These are phyloP conservation scores for Arizona elegans DNA, from an alignment of 2,113 vertebrate species.

Conservation along the genomic window DNA sequence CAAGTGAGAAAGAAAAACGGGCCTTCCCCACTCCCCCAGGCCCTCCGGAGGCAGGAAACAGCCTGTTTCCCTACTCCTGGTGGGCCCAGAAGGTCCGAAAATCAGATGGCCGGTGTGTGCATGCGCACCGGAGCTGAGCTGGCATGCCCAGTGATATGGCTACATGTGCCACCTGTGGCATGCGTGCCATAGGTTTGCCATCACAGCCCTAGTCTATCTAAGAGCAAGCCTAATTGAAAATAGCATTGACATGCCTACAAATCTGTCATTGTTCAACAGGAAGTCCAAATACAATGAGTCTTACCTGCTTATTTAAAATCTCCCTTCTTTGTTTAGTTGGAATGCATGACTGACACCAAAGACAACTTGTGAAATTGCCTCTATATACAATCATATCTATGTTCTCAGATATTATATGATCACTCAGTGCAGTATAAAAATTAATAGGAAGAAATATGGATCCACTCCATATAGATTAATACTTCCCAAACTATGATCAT, in stretches of 20 bases:
- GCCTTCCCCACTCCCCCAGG: too few species aligned
- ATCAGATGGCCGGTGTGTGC: too few species aligned
- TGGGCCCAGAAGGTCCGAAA: too few species aligned
- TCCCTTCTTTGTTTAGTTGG: slow-evolving; percentile 22
- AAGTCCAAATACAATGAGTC: slow-evolving; percentile 12
- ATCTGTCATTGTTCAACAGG: slow-evolving; percentile 17
- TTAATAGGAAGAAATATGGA: neutral
- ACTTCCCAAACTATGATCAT: neutral
- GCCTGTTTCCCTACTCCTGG: too few species aligned
- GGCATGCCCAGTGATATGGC: too few species aligned
- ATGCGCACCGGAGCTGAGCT: too few species aligned
- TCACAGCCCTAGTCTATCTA: slow-evolving; percentile 31
- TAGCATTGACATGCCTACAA: slow-evolving; percentile 36
- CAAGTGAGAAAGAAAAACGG: too few species aligned
- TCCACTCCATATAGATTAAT: neutral
- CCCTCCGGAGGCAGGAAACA: too few species aligned
- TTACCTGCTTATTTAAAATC: slow-evolving; percentile 38
- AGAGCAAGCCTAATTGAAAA: slow-evolving; percentile 40
- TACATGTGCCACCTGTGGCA: too few species aligned
- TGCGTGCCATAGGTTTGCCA: too few species aligned
- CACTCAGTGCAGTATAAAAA: neutral
- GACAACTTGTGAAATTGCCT: neutral
- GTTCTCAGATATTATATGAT: neutral
- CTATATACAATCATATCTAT: neutral
- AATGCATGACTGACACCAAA: neutral